Conservation (phyloP, 2,888 invertebrate genomes). For the Dasysyrphus tricinctus region DNA sequence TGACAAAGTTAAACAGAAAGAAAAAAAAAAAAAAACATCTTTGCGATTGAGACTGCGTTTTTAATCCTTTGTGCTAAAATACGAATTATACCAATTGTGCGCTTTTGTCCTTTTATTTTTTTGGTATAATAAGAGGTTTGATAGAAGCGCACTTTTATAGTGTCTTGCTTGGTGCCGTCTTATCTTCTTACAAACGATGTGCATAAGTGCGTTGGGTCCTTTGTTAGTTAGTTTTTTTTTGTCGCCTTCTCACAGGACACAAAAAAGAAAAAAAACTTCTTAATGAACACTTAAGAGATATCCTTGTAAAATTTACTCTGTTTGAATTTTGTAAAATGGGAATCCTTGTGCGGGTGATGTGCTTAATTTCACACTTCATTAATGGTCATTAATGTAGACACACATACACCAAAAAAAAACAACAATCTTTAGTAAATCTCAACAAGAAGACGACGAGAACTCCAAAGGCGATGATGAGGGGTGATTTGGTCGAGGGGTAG, state of each 20-base stretch:
- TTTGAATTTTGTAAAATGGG: slow-evolving; percentile 9
- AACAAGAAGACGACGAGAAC: slow-evolving; percentile 16
- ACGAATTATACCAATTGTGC: slow-evolving; percentile 63
- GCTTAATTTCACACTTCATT: slow-evolving; percentile 67
- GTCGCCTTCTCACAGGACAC: slow-evolving; percentile 1
- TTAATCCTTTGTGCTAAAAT: slow-evolving; percentile 61
- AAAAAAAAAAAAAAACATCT: slow-evolving; percentile 2
- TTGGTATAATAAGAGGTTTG: slow-evolving; percentile 15
- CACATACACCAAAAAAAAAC: slow-evolving; percentile 12
- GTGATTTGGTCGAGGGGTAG: neutral
- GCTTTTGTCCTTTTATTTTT: slow-evolving; percentile 23
- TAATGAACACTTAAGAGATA: slow-evolving; percentile 59
- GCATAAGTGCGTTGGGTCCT: slow-evolving; percentile 57
- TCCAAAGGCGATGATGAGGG: neutral
- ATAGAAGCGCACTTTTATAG: neutral
- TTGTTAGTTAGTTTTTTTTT: slow-evolving; percentile 31
- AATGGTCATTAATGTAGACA: slow-evolving; percentile 65
- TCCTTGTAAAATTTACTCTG: slow-evolving; percentile 39
- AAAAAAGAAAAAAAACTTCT: slow-evolving; percentile 32
- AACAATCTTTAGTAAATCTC: slow-evolving; percentile 54
- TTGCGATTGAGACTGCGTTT: slow-evolving; percentile 57
- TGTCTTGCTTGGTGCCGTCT: slow-evolving; percentile 4
- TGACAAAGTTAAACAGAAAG: slow-evolving; percentile 45
- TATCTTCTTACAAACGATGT: slow-evolving; percentile 22
- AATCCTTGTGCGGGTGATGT: slow-evolving; percentile 29